These are phyloP conservation scores for Erythrocercus mccallii DNA, from an alignment of 2,113 vertebrate species.

Conservation along the genomic window DNA sequence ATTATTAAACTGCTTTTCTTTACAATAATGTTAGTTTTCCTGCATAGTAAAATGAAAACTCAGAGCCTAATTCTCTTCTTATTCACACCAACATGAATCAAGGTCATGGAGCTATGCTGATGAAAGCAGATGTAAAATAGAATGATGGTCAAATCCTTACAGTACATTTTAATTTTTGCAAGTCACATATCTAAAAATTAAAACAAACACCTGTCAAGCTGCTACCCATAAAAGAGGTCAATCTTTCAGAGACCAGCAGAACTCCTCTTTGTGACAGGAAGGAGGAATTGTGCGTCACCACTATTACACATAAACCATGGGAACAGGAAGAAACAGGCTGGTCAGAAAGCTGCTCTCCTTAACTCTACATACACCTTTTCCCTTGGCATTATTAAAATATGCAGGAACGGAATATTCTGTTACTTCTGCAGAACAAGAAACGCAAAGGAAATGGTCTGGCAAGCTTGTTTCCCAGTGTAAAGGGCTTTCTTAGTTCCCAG, in stretches of 20 bases:
- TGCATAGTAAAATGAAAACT: not conserved
- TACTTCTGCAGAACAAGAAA: conserved; percentile 53
- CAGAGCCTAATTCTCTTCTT: not conserved
- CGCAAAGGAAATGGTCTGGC: conserved; percentile 47
- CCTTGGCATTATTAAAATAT: conserved; percentile 50
- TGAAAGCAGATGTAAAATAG: conserved; percentile 11
- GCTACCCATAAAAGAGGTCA: not conserved
- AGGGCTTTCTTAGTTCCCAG: conserved; percentile 38
- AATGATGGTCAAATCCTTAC: not conserved
- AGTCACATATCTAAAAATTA: not conserved
- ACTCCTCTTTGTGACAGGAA: not conserved
- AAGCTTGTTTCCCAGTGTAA: conserved; percentile 53
- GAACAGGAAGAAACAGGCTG: conserved; percentile 6
- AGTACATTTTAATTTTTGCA: not conserved
- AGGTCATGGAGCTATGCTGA: not conserved
- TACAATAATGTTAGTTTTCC: conserved; percentile 29
- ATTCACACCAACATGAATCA: not conserved
- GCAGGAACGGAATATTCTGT: conserved; percentile 58
- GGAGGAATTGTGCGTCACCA: not conserved
- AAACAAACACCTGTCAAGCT: conserved; percentile 12
- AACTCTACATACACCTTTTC: conserved; percentile 19
- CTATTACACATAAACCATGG: not conserved
- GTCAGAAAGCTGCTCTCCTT: conserved; percentile 27
- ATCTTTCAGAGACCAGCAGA: not conserved
- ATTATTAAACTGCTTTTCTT: not conserved